phyloP scores from a whole-genome alignment of 2,888 invertebrate genomes.

The Oscheius sp. region DNA sequence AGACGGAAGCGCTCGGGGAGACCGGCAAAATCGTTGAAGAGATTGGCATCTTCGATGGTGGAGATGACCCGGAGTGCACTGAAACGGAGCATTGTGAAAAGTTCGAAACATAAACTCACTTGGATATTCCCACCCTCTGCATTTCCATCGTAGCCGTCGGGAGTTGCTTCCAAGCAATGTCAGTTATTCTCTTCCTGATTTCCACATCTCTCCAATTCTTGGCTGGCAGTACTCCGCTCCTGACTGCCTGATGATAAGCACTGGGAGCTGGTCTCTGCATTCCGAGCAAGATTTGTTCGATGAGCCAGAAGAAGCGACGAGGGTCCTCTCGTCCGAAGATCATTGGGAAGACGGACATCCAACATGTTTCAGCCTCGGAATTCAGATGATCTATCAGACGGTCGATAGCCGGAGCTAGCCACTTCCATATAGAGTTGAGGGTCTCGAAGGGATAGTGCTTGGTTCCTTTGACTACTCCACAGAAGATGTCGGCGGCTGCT shows the following conservation, averaged over 20 bases:
- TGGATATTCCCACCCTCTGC: conserved; percentile 38
- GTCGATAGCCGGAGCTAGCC: conserved; percentile 41
- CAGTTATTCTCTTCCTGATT: conserved; percentile 41
- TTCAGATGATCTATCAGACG: conserved; percentile 40
- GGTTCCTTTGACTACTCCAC: conserved; percentile 47
- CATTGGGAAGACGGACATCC: conserved; percentile 36
- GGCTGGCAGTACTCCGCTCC: conserved; percentile 37
- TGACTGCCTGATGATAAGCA: conserved; percentile 35
- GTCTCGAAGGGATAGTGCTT: conserved; percentile 45
- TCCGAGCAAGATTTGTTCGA: conserved; percentile 46
- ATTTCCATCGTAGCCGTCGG: conserved; percentile 41
- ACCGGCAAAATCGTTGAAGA: conserved; percentile 31
- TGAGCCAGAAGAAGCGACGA: conserved; percentile 52
- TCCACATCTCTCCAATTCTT: conserved; percentile 49
- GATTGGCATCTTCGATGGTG: conserved; percentile 34
- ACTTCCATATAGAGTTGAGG: conserved; percentile 50
- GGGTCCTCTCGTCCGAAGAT: conserved; percentile 39
- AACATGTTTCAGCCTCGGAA: conserved; percentile 40
- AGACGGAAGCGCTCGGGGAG: conserved; percentile 40
- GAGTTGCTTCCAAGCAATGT: conserved; percentile 46
- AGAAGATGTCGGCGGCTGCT: conserved; percentile 51
- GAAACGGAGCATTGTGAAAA: neutral
- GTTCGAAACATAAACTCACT: conserved; percentile 4
- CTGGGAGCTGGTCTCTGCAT: conserved; percentile 33
- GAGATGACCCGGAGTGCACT: conserved; percentile 36